Evolutionary conservation across 2,888 invertebrate species (phyloP).

Genomic region (Sinopyrophorus schimmeli): DNA sequence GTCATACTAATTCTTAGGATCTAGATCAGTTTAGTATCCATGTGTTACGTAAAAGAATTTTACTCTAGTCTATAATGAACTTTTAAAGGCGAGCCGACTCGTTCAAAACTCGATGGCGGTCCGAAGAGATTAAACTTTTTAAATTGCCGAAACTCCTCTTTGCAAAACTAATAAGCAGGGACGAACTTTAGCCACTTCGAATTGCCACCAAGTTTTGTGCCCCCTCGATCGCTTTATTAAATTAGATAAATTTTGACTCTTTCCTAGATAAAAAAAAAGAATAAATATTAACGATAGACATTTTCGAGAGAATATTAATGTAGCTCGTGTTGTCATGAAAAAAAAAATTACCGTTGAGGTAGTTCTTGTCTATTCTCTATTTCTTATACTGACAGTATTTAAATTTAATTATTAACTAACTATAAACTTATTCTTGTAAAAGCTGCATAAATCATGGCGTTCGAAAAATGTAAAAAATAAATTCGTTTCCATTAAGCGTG

Average conservation of each 20-base stretch:
- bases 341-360: neutral
- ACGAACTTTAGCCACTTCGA: neutral
- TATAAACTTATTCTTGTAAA: no score
- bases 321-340: conserved; percentile 8
- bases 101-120: conserved; percentile 14
- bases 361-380: conserved; percentile 6
- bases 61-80: conserved; percentile 24
- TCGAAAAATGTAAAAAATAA: no score
- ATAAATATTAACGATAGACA: conserved; percentile 1
- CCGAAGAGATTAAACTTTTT: neutral
- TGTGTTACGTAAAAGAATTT: conserved; percentile 27
- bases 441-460: no score
- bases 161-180: neutral
- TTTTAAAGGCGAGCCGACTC: conserved; percentile 20
- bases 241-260: conserved; percentile 9
- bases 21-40: conserved; percentile 23
- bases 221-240: neutral
- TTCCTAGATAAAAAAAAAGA: conserved; percentile 5
- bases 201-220: conserved; percentile 6
- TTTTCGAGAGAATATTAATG: conserved; percentile 4
- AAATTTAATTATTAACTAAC: no score
- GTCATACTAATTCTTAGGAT: conserved; percentile 12
- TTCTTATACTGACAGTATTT: conserved; percentile 11
- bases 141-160: neutral
- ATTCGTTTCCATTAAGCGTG: no score